Conservation (phyloP, 1,140 invertebrate species). For the Ceratosolen solmsi region DNA sequence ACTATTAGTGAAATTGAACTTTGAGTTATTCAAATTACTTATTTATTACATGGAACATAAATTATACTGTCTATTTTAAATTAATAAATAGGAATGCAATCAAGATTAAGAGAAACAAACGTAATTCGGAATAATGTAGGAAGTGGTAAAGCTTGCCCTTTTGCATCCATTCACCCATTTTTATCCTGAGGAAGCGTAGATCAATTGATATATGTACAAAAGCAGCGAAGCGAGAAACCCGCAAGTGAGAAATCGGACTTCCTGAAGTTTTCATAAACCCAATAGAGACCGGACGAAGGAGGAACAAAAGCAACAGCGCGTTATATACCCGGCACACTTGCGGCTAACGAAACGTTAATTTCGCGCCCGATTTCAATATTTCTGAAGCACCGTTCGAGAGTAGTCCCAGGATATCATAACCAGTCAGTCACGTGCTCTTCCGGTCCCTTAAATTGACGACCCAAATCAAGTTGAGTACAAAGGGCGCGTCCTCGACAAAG, state of each 20-base stretch:
- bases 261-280: neutral
- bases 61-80: neutral
- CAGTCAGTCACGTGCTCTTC: conserved; percentile 62
- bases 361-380: neutral
- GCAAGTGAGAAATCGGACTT: neutral
- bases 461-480: neutral
- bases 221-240: conserved; percentile 5
- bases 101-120: neutral
- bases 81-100: neutral
- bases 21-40: no score
- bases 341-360: neutral
- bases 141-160: neutral
- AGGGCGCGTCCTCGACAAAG: neutral
- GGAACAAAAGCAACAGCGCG: neutral
- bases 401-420: conserved; percentile 60
- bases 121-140: neutral
- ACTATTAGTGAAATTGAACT: no score
- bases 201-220: neutral
- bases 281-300: neutral
- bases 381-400: neutral
- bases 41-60: no score
- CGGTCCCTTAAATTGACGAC: conserved; percentile 43
- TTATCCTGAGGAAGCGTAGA: neutral
- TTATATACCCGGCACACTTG: neutral
- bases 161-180: neutral